These are phyloP conservation scores for Phyllotis vaccarum DNA, from an alignment of 2,797 vertebrate genomes.

Conservation along the genomic window DNA sequence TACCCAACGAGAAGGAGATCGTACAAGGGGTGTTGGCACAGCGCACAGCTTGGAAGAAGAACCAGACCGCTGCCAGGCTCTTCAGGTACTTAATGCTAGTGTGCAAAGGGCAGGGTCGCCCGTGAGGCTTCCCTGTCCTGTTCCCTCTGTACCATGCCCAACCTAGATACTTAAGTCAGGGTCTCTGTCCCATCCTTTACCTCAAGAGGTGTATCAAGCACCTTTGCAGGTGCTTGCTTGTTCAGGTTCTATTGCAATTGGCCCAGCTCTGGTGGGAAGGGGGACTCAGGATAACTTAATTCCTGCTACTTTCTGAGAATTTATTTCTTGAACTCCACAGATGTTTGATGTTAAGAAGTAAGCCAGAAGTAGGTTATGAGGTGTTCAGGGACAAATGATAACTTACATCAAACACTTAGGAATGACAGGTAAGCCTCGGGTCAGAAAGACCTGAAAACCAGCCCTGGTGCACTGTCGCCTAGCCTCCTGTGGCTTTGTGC, in stretches of 20 bases:
- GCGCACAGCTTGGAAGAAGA: conserved; percentile 92
- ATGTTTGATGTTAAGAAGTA: not conserved
- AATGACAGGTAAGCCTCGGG: not conserved
- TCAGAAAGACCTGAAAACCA: not conserved
- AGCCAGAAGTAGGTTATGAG: conserved; percentile 22
- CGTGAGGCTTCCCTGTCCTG: not conserved
- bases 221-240: too few relatives aligned
- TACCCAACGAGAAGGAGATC: conserved; percentile 94
- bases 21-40: conserved; percentile 94
- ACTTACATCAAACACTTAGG: not conserved
- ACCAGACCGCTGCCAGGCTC: conserved; percentile 90
- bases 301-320: conserved; percentile 29
- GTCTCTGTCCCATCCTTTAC: not conserved
- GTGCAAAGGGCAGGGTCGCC: conserved; percentile 17
- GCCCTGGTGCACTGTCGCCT: too few relatives aligned
- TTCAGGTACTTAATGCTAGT: conserved; percentile 91
- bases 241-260: not conserved
- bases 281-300: conserved; percentile 60
- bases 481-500: not conserved
- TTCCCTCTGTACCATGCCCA: not conserved
- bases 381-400: too few relatives aligned
- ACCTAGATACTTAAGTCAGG: conserved; percentile 8
- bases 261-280: not conserved
- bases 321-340: conserved; percentile 13
- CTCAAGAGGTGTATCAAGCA: not conserved